These are phyloP conservation scores for Penaeus vannamei DNA, from an alignment of 1,140 invertebrate genomes.

Conservation along the genomic window DNA sequence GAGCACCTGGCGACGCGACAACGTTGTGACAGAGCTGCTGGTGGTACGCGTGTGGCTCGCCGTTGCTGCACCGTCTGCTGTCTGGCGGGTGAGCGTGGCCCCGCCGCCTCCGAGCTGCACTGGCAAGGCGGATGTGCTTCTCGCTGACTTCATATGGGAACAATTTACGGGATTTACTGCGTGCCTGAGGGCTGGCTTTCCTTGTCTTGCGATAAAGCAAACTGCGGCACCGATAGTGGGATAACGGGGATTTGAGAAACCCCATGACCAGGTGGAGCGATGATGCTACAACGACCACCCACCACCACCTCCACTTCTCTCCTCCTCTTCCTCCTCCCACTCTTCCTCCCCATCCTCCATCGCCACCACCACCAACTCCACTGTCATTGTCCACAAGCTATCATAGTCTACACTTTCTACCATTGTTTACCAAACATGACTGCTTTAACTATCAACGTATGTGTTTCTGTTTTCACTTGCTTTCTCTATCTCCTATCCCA, in stretches of 20 bases:
- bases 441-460: no score
- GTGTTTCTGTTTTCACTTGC: no score
- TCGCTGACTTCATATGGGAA: conserved; percentile 57
- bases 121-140: conserved; percentile 46
- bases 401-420: no score
- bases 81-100: conserved; percentile 5
- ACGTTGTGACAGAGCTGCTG: background rate
- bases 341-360: background rate
- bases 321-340: background rate
- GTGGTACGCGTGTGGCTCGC: background rate
- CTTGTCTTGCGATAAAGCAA: conserved; percentile 49
- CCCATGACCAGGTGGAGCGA: background rate
- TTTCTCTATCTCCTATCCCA: no score
- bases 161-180: conserved; percentile 56
- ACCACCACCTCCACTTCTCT: background rate
- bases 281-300: conserved; percentile 9
- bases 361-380: background rate
- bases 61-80: background rate
- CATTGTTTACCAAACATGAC: background rate
- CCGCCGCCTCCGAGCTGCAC: conserved; percentile 29
- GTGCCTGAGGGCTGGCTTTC: conserved; percentile 44
- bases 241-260: conserved; percentile 29
- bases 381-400: background rate
- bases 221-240: conserved; percentile 39
- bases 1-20: conserved; percentile 10